Evolutionary conservation across 2,113 vertebrate species (phyloP), one percentile per base, ranked within the genome.

Genomic region (Microcebus jonahi): DNA sequence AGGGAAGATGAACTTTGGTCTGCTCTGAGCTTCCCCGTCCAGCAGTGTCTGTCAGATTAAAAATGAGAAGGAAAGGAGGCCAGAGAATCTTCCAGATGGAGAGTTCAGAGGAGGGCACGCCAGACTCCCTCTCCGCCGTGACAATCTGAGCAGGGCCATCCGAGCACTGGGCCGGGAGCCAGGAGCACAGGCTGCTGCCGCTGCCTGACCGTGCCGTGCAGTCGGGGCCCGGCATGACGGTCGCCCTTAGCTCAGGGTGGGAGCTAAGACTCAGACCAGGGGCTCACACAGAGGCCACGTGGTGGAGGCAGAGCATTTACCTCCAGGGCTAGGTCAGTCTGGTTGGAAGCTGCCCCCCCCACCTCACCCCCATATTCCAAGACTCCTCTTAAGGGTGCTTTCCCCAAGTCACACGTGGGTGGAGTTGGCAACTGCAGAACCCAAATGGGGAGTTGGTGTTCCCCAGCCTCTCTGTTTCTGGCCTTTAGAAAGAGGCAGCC

Each of bases 81-180:
- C 97, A 98, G 96, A 89, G 91, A 97, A 82, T 94, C 71, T 98
- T 98, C 98, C 98, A 98, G 97, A 97, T 98, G 97, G 97, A 97
- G 97, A 98, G 96, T 98, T 97, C 96, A 98, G 93, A 96, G 95
- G 97, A 98, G 96, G 90, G 97, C 94, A 93, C 90, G 73, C 80
- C 87, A 97, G 94, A 91, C 53, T 97, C 90, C 87, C 71, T 95
- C n/a, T 90, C 73, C 0, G 12, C 76, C 79, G 84, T 96, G 96
- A 96, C 0, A 7, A 90, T 39, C 42, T 6, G 6, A 42, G 83
- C 90, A 50, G 77, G 95, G 96, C 67, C 76, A 88, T 93, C 14
- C 3, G 63, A 90, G 68, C 81, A n/a, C 17, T 50, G 73, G 91
- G 95, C 90, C 42, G 4, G 21, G 50, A 96, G 73, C 96, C 97